Percentiles rank a stretch among this genome's conserved stretches.
phyloP scores from a whole-genome alignment of 2,888 invertebrate genomes.

The Metopia argyrocephala region DNA sequence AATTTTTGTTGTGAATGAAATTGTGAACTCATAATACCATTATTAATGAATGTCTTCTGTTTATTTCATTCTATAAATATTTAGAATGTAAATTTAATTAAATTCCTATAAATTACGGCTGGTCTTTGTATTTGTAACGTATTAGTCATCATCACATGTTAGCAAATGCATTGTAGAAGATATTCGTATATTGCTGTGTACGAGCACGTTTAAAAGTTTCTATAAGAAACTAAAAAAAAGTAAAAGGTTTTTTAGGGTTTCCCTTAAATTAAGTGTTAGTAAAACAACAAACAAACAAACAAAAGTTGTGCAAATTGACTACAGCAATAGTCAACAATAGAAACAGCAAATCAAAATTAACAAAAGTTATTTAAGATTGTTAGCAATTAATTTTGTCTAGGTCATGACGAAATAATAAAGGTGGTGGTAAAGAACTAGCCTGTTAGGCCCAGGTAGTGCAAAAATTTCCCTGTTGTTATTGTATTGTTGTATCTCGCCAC shows the following conservation, averaged over 20 bases:
- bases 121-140: constrained; percentile 45
- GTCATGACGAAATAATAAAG: too few species aligned
- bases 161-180: not conserved
- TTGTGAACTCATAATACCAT: constrained; percentile 24
- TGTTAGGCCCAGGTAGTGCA: too few species aligned
- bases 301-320: too few species aligned
- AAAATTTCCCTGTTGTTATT: too few species aligned
- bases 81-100: constrained; percentile 56
- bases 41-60: constrained; percentile 1
- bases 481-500: too few species aligned
- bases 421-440: too few species aligned
- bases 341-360: too few species aligned
- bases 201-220: not conserved
- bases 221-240: not conserved
- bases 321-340: too few species aligned
- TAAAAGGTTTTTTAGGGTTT: constrained; percentile 5
- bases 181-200: not conserved
- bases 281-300: too few species aligned
- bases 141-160: constrained; percentile 48
- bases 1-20: too few species aligned
- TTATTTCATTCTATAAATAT: constrained; percentile 40
- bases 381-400: too few species aligned
- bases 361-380: too few species aligned
- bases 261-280: not conserved
- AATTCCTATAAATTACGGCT: constrained; percentile 49